Evolutionary conservation across 2,888 invertebrate genomes (phyloP).

Genomic region (Boloria selene): DNA sequence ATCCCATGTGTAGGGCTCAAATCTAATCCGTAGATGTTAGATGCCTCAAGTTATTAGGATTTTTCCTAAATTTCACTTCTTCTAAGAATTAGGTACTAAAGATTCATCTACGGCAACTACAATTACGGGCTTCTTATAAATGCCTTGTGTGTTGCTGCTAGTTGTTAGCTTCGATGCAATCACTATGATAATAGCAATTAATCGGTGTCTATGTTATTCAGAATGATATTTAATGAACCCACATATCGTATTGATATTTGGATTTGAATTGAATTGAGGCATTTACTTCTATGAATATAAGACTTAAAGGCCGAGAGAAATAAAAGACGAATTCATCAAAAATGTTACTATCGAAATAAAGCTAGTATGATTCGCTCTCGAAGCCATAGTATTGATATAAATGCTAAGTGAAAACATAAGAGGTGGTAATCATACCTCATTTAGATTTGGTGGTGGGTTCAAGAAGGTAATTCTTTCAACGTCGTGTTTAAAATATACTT

Average conservation of each 20-base stretch:
- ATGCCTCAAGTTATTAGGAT: slow-evolving; percentile 30
- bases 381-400: slow-evolving; percentile 4
- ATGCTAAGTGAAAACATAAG: background rate
- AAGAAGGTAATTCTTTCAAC: slow-evolving; percentile 23
- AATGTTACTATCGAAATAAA: slow-evolving; percentile 5
- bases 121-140: background rate
- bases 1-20: slow-evolving; percentile 33
- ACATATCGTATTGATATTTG: background rate
- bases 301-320: slow-evolving; percentile 21
- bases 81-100: too few species aligned
- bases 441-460: slow-evolving; percentile 29
- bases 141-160: background rate
- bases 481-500: slow-evolving; percentile 24
- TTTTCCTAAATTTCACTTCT: background rate
- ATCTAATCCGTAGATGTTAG: slow-evolving; percentile 16
- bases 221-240: background rate
- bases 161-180: background rate
- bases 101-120: too few species aligned
- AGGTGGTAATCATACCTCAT: slow-evolving; percentile 18
- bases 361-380: slow-evolving; percentile 1
- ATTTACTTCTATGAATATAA: slow-evolving; percentile 20
- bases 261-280: slow-evolving; percentile 18
- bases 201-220: background rate
- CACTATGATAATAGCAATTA: background rate
- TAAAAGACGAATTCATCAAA: slow-evolving; percentile 2